Evolutionary conservation across 2,888 invertebrate species (phyloP), one percentile per base, ranked within the genome.

Genomic region (Trisateles emortualis): DNA sequence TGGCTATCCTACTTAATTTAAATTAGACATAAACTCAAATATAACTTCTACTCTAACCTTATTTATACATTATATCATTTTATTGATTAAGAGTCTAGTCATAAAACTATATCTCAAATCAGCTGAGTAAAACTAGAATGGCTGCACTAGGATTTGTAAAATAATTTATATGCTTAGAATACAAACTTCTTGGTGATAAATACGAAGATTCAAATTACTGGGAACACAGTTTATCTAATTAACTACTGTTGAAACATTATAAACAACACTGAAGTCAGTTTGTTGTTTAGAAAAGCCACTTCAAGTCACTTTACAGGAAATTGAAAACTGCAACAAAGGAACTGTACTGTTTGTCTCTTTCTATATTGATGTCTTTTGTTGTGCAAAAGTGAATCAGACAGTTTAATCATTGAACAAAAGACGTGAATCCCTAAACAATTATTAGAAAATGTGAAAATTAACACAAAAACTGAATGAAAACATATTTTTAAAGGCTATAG

Each of bases 391-490:
- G 62, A 62, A 50, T 66, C 66, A 68, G 43, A 17, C 41, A 51
- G 26, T 40, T 52, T 30, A 57, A 38, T 32, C 43, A 51, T 41
- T 62, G 56, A 64, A 76, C 69, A 72, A 72, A 68, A 69, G 59
- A 56, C 39, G 33, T 59, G 22, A 47, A 40, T 11, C 41, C n/a
- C 42, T 48, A 38, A 49, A 38, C 29, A 59, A 46, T 39, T 5
- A 30, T 29, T 22, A 42, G 26, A 49, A 38, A 66, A 41, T 45
- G 16, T 19, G 10, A 30, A 17, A 33, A 41, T 53, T 40, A 22
- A 46, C 36, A 46, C 16, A 52, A 56, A 56, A 52, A 35, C n/a
- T 57, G 52, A 72, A 69, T 64, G 47, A 67, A 72, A 71, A 71
- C 64, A 64, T 40, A 35, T 50, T 41, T 48, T 46, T 40, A 60